A percentile compares a stretch with the other conserved stretches of the same genome.
Conservation (phyloP, 2,888 invertebrate genomes). For the Brachypalpus laphriformis region DNA sequence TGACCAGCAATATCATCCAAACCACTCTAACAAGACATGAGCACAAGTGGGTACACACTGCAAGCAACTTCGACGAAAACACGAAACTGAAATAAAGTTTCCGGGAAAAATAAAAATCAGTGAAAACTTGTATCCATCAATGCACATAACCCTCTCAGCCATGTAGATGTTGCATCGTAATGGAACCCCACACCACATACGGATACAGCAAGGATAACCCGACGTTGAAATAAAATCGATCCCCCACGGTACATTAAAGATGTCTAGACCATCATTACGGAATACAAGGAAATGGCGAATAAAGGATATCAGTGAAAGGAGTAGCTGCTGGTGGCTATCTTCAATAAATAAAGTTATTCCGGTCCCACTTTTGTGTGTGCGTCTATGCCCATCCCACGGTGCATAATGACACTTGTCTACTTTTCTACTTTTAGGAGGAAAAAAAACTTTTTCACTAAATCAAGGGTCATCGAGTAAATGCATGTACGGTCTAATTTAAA, state of each 20-base stretch:
- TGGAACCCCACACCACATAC: background rate
- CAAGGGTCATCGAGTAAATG: conserved; percentile 49
- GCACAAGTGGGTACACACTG: background rate
- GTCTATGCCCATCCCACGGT: background rate
- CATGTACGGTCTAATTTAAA: conserved; percentile 59
- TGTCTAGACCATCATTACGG: conserved; percentile 46
- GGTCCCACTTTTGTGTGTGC: background rate
- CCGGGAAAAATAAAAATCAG: conserved; percentile 12
- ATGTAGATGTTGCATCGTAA: conserved; percentile 2
- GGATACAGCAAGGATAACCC: conserved; percentile 41
- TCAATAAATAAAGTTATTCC: conserved; percentile 39
- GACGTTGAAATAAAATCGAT: conserved; percentile 56
- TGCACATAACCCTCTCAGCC: background rate
- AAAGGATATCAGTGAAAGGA: conserved; percentile 19
- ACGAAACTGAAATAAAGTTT: conserved; percentile 23
- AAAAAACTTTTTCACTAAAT: conserved; percentile 60
- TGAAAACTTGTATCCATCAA: conserved; percentile 22
- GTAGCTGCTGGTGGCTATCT: background rate
- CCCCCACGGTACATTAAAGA: conserved; percentile 22
- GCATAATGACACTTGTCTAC: conserved; percentile 22
- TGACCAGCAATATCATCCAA: background rate
- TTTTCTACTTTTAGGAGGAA: conserved; percentile 46
- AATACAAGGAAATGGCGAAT: conserved; percentile 30
- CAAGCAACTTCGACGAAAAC: conserved; percentile 25
- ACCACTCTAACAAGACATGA: background rate